Evolutionary conservation across 2,797 vertebrate genomes (phyloP).

Genomic region (Xiphophorus birchmanni): DNA sequence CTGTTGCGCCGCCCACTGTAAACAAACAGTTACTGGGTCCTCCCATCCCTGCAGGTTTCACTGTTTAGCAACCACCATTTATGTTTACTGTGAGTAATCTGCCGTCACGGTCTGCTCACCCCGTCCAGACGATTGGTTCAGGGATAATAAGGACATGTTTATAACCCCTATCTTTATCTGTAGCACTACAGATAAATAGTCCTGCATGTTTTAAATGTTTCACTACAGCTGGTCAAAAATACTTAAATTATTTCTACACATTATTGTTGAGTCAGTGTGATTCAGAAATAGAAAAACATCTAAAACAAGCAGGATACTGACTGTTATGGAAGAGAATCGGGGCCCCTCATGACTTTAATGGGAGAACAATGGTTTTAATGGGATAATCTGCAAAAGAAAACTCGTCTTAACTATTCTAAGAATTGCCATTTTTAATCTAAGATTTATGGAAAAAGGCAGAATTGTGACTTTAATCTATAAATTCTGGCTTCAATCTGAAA

Average conservation of each 20-base stretch:
- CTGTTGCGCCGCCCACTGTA: conserved; percentile 27
- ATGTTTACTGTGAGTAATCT: neutral
- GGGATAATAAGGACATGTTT: neutral
- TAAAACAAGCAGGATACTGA: neutral
- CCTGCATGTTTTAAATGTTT: neutral
- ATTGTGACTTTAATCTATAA: too few relatives aligned
- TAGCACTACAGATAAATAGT: too few relatives aligned
- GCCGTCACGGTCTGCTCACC: neutral
- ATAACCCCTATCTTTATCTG: neutral
- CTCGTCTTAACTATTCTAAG: too few relatives aligned
- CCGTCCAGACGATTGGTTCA: neutral
- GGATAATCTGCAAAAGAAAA: too few relatives aligned
- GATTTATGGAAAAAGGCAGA: too few relatives aligned
- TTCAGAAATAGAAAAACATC: neutral
- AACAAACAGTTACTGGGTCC: conserved; percentile 18
- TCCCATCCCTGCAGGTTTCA: neutral
- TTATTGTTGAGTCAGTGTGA: too few relatives aligned
- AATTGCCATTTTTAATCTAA: too few relatives aligned
- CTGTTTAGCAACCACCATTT: neutral
- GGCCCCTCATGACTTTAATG: neutral
- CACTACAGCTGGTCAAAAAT: neutral
- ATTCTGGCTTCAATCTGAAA: too few relatives aligned
- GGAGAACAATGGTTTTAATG: neutral
- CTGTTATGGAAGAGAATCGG: neutral
- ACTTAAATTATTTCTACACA: neutral